Conservation (phyloP, 2,113 vertebrate genomes). For the Epinephelus cyanopodus region DNA sequence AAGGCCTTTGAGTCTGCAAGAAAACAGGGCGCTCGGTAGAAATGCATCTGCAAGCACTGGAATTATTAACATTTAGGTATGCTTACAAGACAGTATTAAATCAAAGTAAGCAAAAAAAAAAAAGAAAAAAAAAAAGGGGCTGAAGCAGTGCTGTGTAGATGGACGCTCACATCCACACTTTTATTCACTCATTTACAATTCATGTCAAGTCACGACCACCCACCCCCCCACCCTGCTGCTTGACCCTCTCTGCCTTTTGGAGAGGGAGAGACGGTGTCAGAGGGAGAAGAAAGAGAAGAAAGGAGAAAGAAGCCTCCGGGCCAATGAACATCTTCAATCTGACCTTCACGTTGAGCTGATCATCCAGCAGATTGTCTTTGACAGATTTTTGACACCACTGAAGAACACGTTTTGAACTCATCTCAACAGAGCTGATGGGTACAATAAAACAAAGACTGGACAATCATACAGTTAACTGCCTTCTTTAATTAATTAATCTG, state of each 20-base stretch:
- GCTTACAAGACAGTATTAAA: slow-evolving; percentile 86
- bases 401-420: slow-evolving; percentile 31
- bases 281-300: slow-evolving; percentile 25
- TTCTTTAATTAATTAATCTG: background rate
- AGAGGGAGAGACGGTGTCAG: slow-evolving; percentile 21
- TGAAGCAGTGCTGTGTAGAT: slow-evolving; percentile 72
- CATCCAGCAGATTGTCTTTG: slow-evolving; percentile 39
- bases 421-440: background rate
- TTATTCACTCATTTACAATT: slow-evolving; percentile 80
- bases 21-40: slow-evolving; percentile 70
- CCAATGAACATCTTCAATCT: slow-evolving; percentile 34
- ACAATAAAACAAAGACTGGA: background rate
- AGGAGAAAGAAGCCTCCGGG: slow-evolving; percentile 27
- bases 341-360: slow-evolving; percentile 49
- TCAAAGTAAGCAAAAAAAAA: slow-evolving; percentile 82
- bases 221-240: slow-evolving; percentile 28
- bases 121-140: slow-evolving; percentile 49
- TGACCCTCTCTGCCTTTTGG: slow-evolving; percentile 46
- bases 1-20: slow-evolving; percentile 83
- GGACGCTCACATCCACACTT: slow-evolving; percentile 68
- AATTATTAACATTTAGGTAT: slow-evolving; percentile 85
- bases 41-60: slow-evolving; percentile 81
- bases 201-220: slow-evolving; percentile 67
- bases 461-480: background rate
- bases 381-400: slow-evolving; percentile 28